Base-by-base conservation (phyloP, 2,888 invertebrate species). In the Tetragnatha montana region DNA sequence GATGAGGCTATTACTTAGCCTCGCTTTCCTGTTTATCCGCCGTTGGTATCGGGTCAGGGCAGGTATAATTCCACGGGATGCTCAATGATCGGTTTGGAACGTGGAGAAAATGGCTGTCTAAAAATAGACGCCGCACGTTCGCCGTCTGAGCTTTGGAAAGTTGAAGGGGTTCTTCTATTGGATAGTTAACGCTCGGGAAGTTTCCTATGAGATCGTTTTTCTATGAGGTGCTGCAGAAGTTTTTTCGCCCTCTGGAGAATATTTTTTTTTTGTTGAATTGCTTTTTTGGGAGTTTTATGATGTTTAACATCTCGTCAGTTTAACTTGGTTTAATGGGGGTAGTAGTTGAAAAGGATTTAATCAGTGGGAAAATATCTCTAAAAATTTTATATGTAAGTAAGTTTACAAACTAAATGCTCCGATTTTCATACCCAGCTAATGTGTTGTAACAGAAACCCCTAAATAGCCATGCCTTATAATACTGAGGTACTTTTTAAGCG, bases 1-100 rank as follows among this genome's bases (percentile, higher is more conserved):
- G 81, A 51, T 51, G 73, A 73, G 22, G 47, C 81, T 60, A 82
- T 74, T 82, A 74, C 81, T 73, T 74, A 17, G 7, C 74, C 17
- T 60, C 60, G 35, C 35, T 17, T 82, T 71, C 73, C 49, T 35
- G 69, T 70, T 70, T 60, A 60, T 60, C 17, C 14, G 70, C 12
- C 71, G n/a, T n/a, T 35, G 19, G 49, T 50, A 81, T 22, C 71
- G 50, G 49, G 35, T 8, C 35, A 74, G 19, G 71, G 81, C 19
- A 71, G 81, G 19, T 60, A 60, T 60, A 70, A 70, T 70, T 71
- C 70, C 70, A 81, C 70, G 50, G 71, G 71, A 8, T 81, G 70
- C 71, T 60, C 81, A 81, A 81, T 81, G 81, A 50, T 51, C 68
- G 69, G 81, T 81, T 81, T 19, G 49, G 35, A 12, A 71, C 79